phyloP scores from a whole-genome alignment of 2,888 invertebrate species.

The Euclidia mi region DNA sequence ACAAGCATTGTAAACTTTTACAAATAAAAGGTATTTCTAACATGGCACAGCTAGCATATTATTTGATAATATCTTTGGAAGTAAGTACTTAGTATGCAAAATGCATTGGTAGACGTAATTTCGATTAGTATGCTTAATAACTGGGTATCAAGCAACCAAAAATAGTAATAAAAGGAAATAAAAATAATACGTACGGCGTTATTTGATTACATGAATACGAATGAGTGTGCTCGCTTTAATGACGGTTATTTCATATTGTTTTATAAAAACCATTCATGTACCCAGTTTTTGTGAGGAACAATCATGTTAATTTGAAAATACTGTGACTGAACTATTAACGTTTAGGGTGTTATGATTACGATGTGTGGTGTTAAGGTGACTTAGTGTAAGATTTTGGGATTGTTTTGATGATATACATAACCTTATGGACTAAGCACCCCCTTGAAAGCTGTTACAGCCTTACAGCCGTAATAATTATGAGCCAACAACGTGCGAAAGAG shows the following conservation, averaged over 20 bases:
- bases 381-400: too few relatives aligned
- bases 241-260: constrained; percentile 64
- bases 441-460: too few relatives aligned
- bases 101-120: constrained; percentile 59
- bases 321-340: constrained; percentile 38
- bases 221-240: constrained; percentile 62
- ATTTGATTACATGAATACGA: constrained; percentile 66
- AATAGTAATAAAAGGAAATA: constrained; percentile 50
- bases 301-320: constrained; percentile 45
- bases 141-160: constrained; percentile 58
- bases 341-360: constrained; percentile 1
- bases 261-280: constrained; percentile 44
- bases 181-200: constrained; percentile 41
- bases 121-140: constrained; percentile 67
- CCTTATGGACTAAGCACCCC: too few relatives aligned
- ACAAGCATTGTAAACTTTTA: neutral
- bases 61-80: constrained; percentile 37
- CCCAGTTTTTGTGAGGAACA: constrained; percentile 38
- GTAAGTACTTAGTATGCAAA: constrained; percentile 45
- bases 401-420: too few relatives aligned
- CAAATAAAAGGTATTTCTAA: too few relatives aligned
- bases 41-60: too few relatives aligned
- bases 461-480: too few relatives aligned
- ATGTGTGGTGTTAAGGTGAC: neutral
- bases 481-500: too few relatives aligned